Percentiles rank a stretch among this genome's conserved stretches.
These are phyloP conservation scores for Seladonia tumulorum DNA, from an alignment of 2,888 invertebrate species.

Conservation along the genomic window DNA sequence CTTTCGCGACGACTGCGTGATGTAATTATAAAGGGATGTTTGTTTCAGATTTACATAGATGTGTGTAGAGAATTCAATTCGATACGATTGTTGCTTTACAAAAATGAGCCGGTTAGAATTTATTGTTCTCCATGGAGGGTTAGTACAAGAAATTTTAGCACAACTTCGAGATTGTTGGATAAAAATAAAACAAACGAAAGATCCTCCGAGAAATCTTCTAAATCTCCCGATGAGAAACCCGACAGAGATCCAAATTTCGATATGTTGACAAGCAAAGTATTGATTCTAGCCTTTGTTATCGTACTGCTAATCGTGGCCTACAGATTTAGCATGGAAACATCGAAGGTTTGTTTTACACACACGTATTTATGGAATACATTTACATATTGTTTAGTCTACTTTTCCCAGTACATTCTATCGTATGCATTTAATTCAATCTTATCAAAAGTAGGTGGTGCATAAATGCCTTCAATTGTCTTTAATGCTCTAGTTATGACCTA, in stretches of 20 bases:
- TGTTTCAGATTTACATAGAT: constrained; percentile 73
- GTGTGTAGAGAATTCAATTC: constrained; percentile 86
- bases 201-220: constrained; percentile 13
- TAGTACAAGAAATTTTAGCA: constrained; percentile 67
- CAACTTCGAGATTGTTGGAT: constrained; percentile 51
- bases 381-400: not conserved
- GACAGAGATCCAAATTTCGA: constrained; percentile 70
- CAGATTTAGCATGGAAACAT: not conserved
- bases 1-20: not conserved
- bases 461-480: not conserved
- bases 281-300: not conserved
- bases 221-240: constrained; percentile 61
- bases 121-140: constrained; percentile 17
- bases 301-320: not conserved
- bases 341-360: constrained; percentile 38
- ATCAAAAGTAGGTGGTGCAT: not conserved
- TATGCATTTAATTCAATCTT: not conserved
- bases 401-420: not conserved
- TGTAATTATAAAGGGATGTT: constrained; percentile 14
- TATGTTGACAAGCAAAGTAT: constrained; percentile 59
- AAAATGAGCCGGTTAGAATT: constrained; percentile 55
- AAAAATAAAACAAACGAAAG: constrained; percentile 42
- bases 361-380: not conserved
- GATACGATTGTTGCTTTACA: constrained; percentile 81
- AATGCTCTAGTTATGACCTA: not conserved